Evolutionary conservation across 2,113 vertebrate species (phyloP), one percentile per base, ranked within the genome.

Genomic region (Hepsetus odoe): DNA sequence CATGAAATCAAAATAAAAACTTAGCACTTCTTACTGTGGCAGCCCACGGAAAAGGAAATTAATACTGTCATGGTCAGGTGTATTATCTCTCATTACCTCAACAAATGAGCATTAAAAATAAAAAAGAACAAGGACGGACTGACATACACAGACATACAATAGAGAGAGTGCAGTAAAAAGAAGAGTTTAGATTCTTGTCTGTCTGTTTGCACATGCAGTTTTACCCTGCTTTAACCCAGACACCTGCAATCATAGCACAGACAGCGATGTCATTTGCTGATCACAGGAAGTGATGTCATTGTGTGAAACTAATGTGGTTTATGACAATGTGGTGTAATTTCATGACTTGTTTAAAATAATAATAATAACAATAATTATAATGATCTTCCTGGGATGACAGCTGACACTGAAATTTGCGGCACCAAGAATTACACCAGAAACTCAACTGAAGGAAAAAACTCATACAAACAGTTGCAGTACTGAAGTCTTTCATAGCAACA

Each of bases 391-490:
- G 76, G 82, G 87, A 68, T 87, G 82, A 79, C 70, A 81, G 82
- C 83, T 83, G 83, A 90, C 86, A 88, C 86, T 79, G 84, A 85
- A 87, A 82, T 91, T 88, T 72, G 86, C 82, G 85, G 88, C 89
- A 92, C 89, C 86, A 84, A 93, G 86, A 53, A 85, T 80, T 89
- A 91, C 85, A 89, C 86, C 86, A 87, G 73, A 18, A 33, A 73
- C 80, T 77, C 68, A 86, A 74, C 3, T 62, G 68, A 81, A 66
- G 22, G 76, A 26, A 83, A 83, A 84, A 84, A 87, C 77, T 90
- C 86, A 85, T 89, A 90, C 87, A 89, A 92, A 91, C 87, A 91
- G 91, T 89, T 91, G 90, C 87, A 88, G 86, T 88, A 88, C 65
- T 90, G 87, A 92, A 46, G 85, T 89, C 87, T 66, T 90, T 89